phyloP scores from a whole-genome alignment of 1,140 invertebrate species.

The Caligus rogercresseyi region DNA sequence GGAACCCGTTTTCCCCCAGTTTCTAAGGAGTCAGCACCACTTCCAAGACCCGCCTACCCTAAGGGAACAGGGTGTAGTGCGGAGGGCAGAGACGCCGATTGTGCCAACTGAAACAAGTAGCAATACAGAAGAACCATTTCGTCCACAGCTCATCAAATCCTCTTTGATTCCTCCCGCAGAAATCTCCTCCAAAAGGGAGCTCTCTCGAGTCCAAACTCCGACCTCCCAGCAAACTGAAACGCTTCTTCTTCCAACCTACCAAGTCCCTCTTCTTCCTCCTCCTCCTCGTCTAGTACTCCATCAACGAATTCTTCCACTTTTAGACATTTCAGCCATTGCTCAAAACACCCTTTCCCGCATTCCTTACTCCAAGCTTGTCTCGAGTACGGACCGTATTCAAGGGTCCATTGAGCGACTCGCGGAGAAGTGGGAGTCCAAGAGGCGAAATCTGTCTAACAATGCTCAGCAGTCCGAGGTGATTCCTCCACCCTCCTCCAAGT shows the following conservation, averaged over 20 bases:
- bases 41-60: background rate
- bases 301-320: too few species aligned
- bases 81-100: background rate
- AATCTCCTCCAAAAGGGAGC: background rate
- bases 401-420: constrained; percentile 16
- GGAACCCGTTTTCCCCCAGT: background rate
- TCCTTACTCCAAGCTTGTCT: background rate
- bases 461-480: background rate
- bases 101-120: too few species aligned
- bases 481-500: background rate
- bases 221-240: background rate
- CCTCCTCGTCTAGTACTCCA: too few species aligned
- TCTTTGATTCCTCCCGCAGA: background rate
- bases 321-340: background rate
- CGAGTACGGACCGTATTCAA: constrained; percentile 5
- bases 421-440: constrained; percentile 18
- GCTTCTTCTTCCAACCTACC: background rate
- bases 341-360: background rate
- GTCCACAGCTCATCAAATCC: too few species aligned
- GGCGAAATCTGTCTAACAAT: constrained; percentile 4
- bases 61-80: too few species aligned
- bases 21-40: background rate
- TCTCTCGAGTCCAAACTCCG: background rate
- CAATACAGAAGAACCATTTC: too few species aligned
- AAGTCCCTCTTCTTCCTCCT: background rate